phyloP scores from a whole-genome alignment of 2,797 vertebrate genomes.

The Gallinago stenura region DNA sequence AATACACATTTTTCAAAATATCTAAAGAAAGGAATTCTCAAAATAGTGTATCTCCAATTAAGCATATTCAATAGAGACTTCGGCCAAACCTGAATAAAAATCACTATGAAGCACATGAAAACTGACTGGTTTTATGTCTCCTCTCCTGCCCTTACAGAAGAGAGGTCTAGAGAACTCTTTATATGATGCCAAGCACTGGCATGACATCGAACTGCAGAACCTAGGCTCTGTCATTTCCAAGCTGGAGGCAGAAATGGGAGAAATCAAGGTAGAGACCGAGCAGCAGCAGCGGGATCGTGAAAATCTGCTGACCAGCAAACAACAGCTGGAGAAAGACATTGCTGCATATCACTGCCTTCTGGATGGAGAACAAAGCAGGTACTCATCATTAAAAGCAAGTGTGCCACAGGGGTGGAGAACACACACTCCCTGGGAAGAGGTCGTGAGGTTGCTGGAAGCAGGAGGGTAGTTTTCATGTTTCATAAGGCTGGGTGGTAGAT shows the following conservation, averaged over 20 bases:
- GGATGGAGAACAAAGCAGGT: slow-evolving; percentile 89
- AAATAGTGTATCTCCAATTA: background rate
- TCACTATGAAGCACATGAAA: background rate
- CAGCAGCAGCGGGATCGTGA: slow-evolving; percentile 88
- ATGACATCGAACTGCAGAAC: slow-evolving; percentile 92
- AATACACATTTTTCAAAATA: background rate
- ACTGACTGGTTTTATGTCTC: background rate
- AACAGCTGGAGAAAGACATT: slow-evolving; percentile 90
- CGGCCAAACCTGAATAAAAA: background rate
- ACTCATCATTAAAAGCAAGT: background rate
- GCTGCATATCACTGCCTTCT: slow-evolving; percentile 89
- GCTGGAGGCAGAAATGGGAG: slow-evolving; percentile 89
- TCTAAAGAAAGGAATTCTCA: background rate
- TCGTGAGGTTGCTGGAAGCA: background rate
- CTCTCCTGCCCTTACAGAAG: slow-evolving; percentile 81
- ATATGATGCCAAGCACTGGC: slow-evolving; percentile 90
- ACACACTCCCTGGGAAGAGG: background rate
- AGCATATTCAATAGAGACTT: background rate
- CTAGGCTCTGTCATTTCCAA: slow-evolving; percentile 88
- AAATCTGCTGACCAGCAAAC: slow-evolving; percentile 84
- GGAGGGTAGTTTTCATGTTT: background rate
- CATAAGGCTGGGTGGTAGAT: background rate
- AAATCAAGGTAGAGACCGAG: slow-evolving; percentile 86
- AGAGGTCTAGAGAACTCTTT: slow-evolving; percentile 91
- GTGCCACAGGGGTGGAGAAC: background rate